Evolutionary conservation across 2,113 vertebrate species (phyloP).

Genomic region (Eonycteris spelaea): DNA sequence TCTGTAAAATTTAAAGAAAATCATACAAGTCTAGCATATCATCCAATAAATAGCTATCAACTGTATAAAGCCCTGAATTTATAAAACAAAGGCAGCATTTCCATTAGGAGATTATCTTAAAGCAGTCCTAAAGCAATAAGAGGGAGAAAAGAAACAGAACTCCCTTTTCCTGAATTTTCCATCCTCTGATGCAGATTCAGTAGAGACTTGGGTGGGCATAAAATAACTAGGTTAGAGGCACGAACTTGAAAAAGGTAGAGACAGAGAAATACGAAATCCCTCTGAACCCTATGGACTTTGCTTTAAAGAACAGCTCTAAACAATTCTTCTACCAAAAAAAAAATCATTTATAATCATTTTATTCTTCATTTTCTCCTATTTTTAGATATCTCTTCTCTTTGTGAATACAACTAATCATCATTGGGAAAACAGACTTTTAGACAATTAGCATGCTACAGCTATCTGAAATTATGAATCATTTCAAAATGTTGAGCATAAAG

Average conservation of each 20-base stretch:
- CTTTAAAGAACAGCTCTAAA: background rate
- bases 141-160: background rate
- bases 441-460: background rate
- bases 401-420: constrained; percentile 15
- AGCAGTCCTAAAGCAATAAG: background rate
- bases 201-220: background rate
- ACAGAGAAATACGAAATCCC: background rate
- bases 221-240: background rate
- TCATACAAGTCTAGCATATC: background rate
- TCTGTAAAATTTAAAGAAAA: background rate
- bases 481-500: background rate
- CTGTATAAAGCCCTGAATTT: background rate
- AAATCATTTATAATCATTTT: background rate
- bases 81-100: background rate
- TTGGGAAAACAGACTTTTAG: constrained; percentile 1
- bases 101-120: background rate
- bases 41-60: background rate
- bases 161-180: background rate
- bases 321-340: background rate
- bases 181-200: background rate
- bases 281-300: background rate
- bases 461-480: constrained; percentile 24
- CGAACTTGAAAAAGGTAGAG: background rate
- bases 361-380: constrained; percentile 31
- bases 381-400: constrained; percentile 19